These are phyloP conservation scores for Hypomecis atomaria DNA, from an alignment of 2,888 invertebrate species.

Conservation along the genomic window DNA sequence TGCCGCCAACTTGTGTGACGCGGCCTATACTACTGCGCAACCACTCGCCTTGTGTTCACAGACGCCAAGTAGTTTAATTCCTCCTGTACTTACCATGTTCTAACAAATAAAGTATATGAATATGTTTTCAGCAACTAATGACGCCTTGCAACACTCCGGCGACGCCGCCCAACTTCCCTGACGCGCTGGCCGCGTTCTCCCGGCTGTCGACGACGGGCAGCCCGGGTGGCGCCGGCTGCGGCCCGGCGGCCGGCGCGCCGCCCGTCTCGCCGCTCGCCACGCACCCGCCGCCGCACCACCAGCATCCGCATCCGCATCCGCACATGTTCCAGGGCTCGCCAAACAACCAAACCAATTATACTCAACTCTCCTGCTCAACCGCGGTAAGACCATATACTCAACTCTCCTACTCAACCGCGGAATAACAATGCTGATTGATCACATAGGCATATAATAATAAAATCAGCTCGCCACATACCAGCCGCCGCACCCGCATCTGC, in stretches of 20 bases:
- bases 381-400: conserved; percentile 63
- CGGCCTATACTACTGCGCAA: no score
- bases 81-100: no score
- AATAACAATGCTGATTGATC: no score
- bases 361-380: conserved; percentile 78
- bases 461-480: conserved; percentile 75
- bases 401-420: background rate
- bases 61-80: no score
- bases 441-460: no score
- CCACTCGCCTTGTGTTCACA: no score
- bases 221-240: conserved; percentile 68
- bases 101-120: no score
- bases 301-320: conserved; percentile 35
- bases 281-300: conserved; percentile 69
- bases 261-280: conserved; percentile 78
- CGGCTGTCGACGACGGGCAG: conserved; percentile 91
- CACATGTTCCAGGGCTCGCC: conserved; percentile 65
- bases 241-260: conserved; percentile 62
- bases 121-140: conserved; percentile 87
- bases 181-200: conserved; percentile 94
- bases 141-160: conserved; percentile 97
- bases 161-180: conserved; percentile 97
- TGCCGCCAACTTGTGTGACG: no score
- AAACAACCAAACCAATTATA: conserved; percentile 72
- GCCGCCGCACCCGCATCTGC: conserved; percentile 59